A percentile compares a stretch with the other conserved stretches of the same genome.
Conservation (phyloP, 2,113 vertebrate genomes). For the Manacus vitellinus region DNA sequence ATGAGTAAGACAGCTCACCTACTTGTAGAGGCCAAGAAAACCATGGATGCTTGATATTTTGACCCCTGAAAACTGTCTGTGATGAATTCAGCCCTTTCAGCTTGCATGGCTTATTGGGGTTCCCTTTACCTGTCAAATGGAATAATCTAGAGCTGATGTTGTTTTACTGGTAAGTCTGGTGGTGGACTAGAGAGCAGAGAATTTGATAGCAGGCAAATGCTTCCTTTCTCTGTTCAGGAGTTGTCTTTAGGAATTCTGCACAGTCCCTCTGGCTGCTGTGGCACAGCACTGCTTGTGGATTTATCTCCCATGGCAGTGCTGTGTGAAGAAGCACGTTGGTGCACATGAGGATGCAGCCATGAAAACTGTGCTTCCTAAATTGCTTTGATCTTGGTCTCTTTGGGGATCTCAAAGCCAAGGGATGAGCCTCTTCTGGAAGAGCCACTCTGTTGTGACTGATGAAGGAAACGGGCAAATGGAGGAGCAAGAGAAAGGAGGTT, state of each 20-base stretch:
- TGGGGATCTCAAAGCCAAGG: conserved; percentile 15
- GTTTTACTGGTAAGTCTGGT: background rate
- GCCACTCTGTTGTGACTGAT: conserved; percentile 2
- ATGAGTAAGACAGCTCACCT: background rate
- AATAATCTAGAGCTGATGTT: background rate
- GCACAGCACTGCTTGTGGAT: background rate
- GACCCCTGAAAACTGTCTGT: background rate
- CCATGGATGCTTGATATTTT: background rate
- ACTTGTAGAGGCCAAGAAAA: background rate
- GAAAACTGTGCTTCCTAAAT: background rate
- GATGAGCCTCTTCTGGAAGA: conserved; percentile 35
- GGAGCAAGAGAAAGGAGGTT: conserved; percentile 21
- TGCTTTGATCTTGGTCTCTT: conserved; percentile 11
- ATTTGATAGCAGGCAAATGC: background rate
- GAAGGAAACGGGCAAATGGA: conserved; percentile 34
- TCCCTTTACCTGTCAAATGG: background rate
- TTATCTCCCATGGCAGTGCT: background rate
- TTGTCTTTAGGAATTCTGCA: background rate
- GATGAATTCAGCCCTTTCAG: background rate
- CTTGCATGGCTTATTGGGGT: background rate
- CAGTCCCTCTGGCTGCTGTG: background rate
- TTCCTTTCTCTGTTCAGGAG: background rate
- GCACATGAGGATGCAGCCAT: background rate
- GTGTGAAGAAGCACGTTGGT: background rate
- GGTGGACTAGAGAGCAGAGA: background rate